A percentile compares a stretch with the other conserved stretches of the same genome.
Conservation (phyloP, 1,140 invertebrate species). For the Cotesia vestalis region DNA sequence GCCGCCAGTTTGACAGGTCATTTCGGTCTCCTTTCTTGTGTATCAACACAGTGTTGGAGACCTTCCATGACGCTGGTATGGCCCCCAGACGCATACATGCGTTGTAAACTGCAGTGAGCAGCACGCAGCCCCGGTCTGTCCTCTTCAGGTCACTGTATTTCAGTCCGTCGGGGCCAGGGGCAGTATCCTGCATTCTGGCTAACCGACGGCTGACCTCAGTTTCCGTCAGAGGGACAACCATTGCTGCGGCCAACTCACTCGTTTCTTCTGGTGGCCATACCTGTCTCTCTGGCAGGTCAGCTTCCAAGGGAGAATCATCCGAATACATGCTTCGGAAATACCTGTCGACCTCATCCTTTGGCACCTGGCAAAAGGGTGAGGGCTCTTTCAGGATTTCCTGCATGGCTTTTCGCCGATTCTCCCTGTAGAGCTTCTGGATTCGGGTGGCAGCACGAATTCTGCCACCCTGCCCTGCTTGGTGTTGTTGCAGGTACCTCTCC, state of each 20-base stretch:
- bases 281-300: neutral
- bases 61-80: constrained; percentile 32
- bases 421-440: too few species aligned
- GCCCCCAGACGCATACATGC: neutral
- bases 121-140: neutral
- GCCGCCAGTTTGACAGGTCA: constrained; percentile 52
- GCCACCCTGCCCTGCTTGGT: too few species aligned
- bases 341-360: neutral
- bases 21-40: constrained; percentile 49
- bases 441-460: too few species aligned
- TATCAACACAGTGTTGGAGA: constrained; percentile 48
- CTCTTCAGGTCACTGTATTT: neutral
- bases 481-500: too few species aligned
- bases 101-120: neutral
- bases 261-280: neutral
- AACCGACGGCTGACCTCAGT: neutral
- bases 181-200: neutral
- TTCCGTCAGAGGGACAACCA: neutral
- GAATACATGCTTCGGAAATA: neutral
- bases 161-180: neutral
- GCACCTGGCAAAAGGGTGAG: too few species aligned
- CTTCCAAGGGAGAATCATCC: neutral
- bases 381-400: too few species aligned
- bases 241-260: neutral
- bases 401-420: too few species aligned